These are phyloP conservation scores for Pelobates cultripes DNA, from an alignment of 2,797 vertebrate genomes.

Conservation along the genomic window DNA sequence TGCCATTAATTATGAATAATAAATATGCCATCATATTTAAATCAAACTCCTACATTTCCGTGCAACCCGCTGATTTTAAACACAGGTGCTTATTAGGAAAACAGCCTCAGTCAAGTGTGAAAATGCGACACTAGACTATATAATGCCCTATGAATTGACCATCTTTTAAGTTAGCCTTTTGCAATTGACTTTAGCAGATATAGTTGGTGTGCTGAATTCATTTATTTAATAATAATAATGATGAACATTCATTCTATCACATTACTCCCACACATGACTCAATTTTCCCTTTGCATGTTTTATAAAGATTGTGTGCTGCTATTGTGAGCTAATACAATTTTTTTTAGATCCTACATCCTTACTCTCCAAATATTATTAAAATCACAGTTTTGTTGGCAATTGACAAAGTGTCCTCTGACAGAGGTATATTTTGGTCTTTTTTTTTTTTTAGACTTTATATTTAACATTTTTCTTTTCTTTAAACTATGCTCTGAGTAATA, in stretches of 20 bases:
- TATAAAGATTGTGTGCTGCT: not conserved
- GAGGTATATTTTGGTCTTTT: no score
- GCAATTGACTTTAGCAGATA: not conserved
- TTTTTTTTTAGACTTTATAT: no score
- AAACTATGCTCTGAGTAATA: no score
- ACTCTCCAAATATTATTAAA: no score
- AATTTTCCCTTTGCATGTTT: not conserved
- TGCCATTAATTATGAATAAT: slow-evolving; percentile 10
- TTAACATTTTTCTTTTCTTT: no score
- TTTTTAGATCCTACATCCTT: no score
- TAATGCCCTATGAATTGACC: not conserved
- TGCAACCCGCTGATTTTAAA: not conserved
- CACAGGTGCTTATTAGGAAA: not conserved
- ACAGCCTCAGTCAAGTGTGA: not conserved
- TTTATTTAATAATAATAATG: not conserved
- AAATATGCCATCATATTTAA: slow-evolving; percentile 3
- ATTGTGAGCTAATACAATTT: no score
- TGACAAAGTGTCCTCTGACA: no score
- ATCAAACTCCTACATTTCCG: not conserved
- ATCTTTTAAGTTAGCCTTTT: not conserved
- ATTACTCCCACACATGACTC: not conserved
- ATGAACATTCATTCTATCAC: not conserved
- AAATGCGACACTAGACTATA: not conserved
- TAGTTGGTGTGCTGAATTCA: not conserved
- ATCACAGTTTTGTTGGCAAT: no score